Conservation (phyloP, 2,797 vertebrate species). For the Antennarius maculatus region DNA sequence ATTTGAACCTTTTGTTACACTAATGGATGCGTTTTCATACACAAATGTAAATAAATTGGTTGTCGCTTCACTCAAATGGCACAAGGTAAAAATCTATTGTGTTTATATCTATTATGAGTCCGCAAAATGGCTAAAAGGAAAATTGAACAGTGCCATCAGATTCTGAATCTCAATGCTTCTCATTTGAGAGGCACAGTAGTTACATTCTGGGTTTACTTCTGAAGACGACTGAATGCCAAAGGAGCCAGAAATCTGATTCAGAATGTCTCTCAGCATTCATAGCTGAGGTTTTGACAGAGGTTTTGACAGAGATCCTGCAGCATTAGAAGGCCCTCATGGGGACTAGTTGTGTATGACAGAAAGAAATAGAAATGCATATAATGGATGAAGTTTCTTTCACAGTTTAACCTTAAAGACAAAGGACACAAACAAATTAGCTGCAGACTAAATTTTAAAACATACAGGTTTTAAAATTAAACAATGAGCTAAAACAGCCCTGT, state of each 20-base stretch:
- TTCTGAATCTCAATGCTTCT: constrained; percentile 8
- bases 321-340: background rate
- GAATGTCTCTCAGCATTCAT: background rate
- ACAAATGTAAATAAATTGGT: constrained; percentile 15
- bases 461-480: background rate
- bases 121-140: constrained; percentile 10
- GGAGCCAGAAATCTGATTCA: constrained; percentile 7
- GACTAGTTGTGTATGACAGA: too few relatives aligned
- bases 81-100: constrained; percentile 3
- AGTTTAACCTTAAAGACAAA: constrained; percentile 18
- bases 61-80: constrained; percentile 1
- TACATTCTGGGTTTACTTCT: background rate
- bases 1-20: constrained; percentile 27
- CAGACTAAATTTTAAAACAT: background rate
- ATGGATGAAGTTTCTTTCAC: constrained; percentile 2
- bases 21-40: constrained; percentile 5
- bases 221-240: background rate
- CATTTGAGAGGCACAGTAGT: constrained; percentile 1
- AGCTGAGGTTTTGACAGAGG: background rate
- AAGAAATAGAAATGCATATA: background rate
- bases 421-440: constrained; percentile 4
- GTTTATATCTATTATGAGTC: constrained; percentile 8
- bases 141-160: background rate
- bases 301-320: background rate
- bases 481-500: background rate